Conservation (phyloP, 2,888 invertebrate species). For the Colostygia pectinataria region DNA sequence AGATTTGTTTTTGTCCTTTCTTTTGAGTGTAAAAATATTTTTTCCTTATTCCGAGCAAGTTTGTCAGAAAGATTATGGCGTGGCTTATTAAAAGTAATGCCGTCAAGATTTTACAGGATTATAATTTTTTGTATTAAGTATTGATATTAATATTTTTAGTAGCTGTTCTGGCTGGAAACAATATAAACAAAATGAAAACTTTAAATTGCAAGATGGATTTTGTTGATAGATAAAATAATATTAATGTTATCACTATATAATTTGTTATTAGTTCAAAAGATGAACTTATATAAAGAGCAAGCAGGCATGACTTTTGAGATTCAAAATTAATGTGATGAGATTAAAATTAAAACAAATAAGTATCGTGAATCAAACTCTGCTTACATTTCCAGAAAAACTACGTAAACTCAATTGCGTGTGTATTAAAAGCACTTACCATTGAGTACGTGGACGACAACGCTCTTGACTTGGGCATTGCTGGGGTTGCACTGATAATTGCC, state of each 20-base stretch:
- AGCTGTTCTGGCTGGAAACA: too few relatives aligned
- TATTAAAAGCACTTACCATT: conserved; percentile 87
- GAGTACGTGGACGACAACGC: conserved; percentile 95
- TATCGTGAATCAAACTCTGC: too few relatives aligned
- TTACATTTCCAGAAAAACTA: too few relatives aligned
- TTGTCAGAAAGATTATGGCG: conserved; percentile 59
- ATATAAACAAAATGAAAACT: too few relatives aligned
- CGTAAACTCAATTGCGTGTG: too few relatives aligned
- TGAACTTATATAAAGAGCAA: too few relatives aligned
- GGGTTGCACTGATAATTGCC: conserved; percentile 97
- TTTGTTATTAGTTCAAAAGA: too few relatives aligned
- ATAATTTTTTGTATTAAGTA: conserved; percentile 36
- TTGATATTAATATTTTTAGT: conserved; percentile 5
- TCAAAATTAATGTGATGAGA: too few relatives aligned
- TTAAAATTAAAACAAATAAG: too few relatives aligned
- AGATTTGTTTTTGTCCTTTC: conserved; percentile 51
- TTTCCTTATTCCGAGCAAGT: conserved; percentile 58
- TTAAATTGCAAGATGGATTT: background rate
- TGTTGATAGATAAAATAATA: background rate
- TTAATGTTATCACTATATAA: too few relatives aligned
- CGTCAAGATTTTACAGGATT: conserved; percentile 41
- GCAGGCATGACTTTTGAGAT: too few relatives aligned
- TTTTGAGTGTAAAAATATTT: conserved; percentile 54
- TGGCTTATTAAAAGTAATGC: conserved; percentile 52
- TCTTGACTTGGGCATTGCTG: conserved; percentile 95